phyloP scores from a whole-genome alignment of 2,888 invertebrate species.

The Lycia hirtaria region DNA sequence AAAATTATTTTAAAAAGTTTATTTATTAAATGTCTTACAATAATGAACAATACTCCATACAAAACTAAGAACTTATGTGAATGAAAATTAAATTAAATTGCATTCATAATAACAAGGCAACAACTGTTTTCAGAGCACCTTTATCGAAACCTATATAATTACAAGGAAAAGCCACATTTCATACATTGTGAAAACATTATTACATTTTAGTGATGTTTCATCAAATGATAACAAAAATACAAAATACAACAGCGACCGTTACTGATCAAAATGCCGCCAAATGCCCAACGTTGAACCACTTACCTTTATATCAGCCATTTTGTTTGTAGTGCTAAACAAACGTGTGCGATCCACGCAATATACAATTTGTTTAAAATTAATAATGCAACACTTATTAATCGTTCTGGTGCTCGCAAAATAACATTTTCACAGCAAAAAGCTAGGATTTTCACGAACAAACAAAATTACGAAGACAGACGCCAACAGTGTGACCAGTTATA shows the following conservation, averaged over 20 bases:
- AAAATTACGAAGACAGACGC: conserved; percentile 62
- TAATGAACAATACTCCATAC: no score
- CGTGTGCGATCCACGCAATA: conserved; percentile 73
- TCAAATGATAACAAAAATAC: conserved; percentile 8
- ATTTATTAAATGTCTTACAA: no score
- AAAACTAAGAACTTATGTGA: no score
- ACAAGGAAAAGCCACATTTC: not conserved
- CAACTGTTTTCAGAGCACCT: no score
- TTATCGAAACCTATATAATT: no score
- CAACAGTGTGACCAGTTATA: no score
- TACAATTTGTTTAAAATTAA: conserved; percentile 59
- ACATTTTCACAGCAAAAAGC: conserved; percentile 61
- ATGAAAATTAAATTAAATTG: no score
- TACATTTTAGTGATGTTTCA: not conserved
- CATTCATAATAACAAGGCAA: no score
- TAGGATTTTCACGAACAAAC: conserved; percentile 55
- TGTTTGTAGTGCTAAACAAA: conserved; percentile 63
- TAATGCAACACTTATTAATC: conserved; percentile 57
- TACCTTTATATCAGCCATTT: conserved; percentile 85
- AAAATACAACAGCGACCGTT: conserved; percentile 26
- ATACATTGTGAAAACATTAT: no score
- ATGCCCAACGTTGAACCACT: conserved; percentile 48
- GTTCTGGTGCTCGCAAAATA: conserved; percentile 57
- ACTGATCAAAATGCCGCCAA: conserved; percentile 81
- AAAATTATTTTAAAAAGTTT: no score